Evolutionary conservation across 2,888 invertebrate species (phyloP).

Genomic region (Leptopilina myrica): DNA sequence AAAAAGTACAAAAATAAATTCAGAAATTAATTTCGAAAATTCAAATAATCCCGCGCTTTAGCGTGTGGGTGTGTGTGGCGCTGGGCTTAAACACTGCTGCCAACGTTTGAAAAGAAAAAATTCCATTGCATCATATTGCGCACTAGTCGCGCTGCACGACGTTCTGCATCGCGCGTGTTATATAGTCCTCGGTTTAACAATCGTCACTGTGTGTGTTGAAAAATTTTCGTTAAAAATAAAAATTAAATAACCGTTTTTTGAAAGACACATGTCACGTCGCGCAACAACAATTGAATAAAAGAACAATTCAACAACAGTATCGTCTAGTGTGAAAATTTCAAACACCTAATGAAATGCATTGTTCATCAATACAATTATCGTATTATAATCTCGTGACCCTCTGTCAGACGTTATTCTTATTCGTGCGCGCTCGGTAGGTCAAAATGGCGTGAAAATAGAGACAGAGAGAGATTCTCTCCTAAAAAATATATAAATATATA

Average conservation of each 20-base stretch:
- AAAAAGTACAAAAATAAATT: too few species aligned
- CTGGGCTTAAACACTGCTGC: constrained; percentile 53
- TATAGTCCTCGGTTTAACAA: too few species aligned
- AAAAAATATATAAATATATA: too few species aligned
- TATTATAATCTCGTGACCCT: constrained; percentile 55
- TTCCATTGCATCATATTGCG: constrained; percentile 71
- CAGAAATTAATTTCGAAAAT: too few species aligned
- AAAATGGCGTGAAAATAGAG: constrained; percentile 68
- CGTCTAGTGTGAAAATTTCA: background rate
- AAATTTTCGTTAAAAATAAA: too few species aligned
- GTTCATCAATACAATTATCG: background rate
- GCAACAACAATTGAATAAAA: constrained; percentile 50
- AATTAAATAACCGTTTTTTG: constrained; percentile 29
- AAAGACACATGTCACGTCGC: constrained; percentile 59
- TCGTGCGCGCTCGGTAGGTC: constrained; percentile 67
- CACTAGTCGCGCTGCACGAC: constrained; percentile 55
- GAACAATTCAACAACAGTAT: background rate
- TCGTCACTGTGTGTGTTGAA: too few species aligned
- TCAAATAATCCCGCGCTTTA: too few species aligned
- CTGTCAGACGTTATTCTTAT: constrained; percentile 59
- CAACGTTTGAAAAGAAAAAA: constrained; percentile 56
- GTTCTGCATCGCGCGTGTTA: background rate
- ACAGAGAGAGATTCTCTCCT: too few species aligned
- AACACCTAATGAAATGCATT: background rate
- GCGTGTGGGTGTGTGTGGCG: background rate